Conservation (phyloP, 2,888 invertebrate species). For the Drosophila antonietae region DNA sequence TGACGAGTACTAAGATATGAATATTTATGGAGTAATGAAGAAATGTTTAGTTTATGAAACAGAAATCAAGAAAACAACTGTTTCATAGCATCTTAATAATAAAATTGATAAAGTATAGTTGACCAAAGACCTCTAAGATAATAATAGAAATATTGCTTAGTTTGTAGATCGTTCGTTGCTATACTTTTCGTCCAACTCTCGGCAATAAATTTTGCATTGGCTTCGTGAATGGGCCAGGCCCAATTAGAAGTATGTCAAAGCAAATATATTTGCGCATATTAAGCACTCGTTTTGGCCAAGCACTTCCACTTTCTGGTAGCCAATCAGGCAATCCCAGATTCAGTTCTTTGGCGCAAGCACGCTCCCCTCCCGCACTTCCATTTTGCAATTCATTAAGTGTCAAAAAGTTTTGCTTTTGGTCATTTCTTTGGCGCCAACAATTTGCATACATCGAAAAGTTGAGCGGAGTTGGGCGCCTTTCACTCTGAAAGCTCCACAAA, state of each 20-base stretch:
- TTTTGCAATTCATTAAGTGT: conserved; percentile 73
- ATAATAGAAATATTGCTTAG: neutral
- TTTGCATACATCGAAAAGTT: conserved; percentile 65
- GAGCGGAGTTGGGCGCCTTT: conserved; percentile 9
- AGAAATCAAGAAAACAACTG: no score
- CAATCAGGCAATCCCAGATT: conserved; percentile 42
- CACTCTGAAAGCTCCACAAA: conserved; percentile 43
- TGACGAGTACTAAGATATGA: neutral
- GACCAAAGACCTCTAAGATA: no score
- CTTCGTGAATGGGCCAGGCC: conserved; percentile 8
- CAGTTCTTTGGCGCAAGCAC: conserved; percentile 12
- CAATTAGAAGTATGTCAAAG: conserved; percentile 78
- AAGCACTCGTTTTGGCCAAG: conserved; percentile 46
- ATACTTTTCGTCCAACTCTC: neutral
- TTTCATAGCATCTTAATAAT: no score
- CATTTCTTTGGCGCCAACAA: conserved; percentile 68
- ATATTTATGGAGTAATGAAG: no score
- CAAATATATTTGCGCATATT: conserved; percentile 70
- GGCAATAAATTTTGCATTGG: neutral
- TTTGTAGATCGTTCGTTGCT: neutral
- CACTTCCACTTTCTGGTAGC: conserved; percentile 48
- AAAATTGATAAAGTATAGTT: no score
- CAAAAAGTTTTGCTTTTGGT: conserved; percentile 77
- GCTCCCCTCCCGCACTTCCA: neutral
- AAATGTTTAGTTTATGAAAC: no score